Evolutionary conservation across 1,140 invertebrate species (phyloP).

Genomic region (Diplogasteroides magnus): DNA sequence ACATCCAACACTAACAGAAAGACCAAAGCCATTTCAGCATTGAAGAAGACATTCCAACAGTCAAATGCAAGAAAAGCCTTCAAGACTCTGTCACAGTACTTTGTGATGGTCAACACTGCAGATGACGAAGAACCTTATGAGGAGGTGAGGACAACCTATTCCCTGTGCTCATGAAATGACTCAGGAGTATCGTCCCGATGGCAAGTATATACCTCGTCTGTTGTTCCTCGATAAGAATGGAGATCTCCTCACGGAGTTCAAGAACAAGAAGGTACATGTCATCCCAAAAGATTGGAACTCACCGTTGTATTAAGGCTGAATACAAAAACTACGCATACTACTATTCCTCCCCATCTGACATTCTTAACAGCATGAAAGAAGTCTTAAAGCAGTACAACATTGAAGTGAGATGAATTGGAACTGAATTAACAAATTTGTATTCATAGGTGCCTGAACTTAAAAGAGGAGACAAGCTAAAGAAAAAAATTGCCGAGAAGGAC

Average conservation of each 20-base stretch:
- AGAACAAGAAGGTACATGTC: slow-evolving; percentile 43
- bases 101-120: slow-evolving; percentile 55
- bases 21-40: slow-evolving; percentile 37
- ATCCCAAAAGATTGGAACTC: not conserved
- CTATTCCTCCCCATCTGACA: slow-evolving; percentile 52
- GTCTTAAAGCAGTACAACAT: slow-evolving; percentile 47
- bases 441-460: slow-evolving; percentile 37
- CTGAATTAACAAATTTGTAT: not conserved
- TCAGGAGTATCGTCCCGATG: slow-evolving; percentile 34
- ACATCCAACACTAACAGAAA: slow-evolving; percentile 1
- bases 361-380: slow-evolving; percentile 54
- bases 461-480: slow-evolving; percentile 52
- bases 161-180: not conserved
- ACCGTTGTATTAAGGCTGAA: slow-evolving; percentile 33
- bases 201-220: slow-evolving; percentile 54
- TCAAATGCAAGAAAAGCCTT: slow-evolving; percentile 55
- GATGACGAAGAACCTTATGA: slow-evolving; percentile 54
- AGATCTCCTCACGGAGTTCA: slow-evolving; percentile 40
- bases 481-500: slow-evolving; percentile 44
- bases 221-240: slow-evolving; percentile 44
- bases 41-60: slow-evolving; percentile 55
- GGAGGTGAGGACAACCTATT: slow-evolving; percentile 46
- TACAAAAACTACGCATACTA: slow-evolving; percentile 56
- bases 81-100: slow-evolving; percentile 50
- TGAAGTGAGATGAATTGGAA: too few species aligned